Base-by-base conservation (phyloP, 2,113 vertebrate species). In the Prinia subflava region DNA sequence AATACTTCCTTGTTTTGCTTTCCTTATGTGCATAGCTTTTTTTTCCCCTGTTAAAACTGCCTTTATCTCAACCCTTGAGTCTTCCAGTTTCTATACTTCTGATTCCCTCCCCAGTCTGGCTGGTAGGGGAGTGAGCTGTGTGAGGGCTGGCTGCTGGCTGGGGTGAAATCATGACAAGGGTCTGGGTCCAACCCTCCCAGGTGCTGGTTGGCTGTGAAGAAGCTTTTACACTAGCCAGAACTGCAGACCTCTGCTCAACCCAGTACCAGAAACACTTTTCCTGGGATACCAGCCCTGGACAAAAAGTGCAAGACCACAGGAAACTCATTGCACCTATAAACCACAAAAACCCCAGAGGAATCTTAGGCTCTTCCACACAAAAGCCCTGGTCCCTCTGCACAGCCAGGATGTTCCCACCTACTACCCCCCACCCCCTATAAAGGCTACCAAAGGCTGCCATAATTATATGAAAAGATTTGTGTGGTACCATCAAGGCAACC, bases 21-120 rank as follows among this genome's bases (percentile, higher is more conserved):
- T 67, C 10, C 33, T 75, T 59, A 33, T 67, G 16, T 75, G 11
- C 19, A n/a, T 3, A 14, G 28, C 20, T 80, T 71, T 71, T 56
- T 28, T 52, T 41, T 53, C 68, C 24, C 30, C n/a, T 25, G 25
- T 31, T 60, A 46, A 74, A 74, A 46, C 13, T 1, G 2, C 8
- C 31, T 52, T 20, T 59, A n/a, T 68, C 33, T 75, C 53, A 67
- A 60, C 16, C 2, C 9, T 10, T 10, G 13, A 39, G 14, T 62
- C 60, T 82, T 53, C 30, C 35, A 41, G 20, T 16, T 53, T 75
- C 18, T 47, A 18, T 17, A 28, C 13, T 46, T 39, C 20, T 30
- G 7, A 60, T 53, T 82, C 46, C 47, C n/a, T 60, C 39, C n/a
- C 39, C 4, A 3, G 4, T 39, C 24, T 11, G 0, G 0, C 7